Evolutionary conservation across 23 tunicate species (phyloP).

Genomic region (Pegea sp.): DNA sequence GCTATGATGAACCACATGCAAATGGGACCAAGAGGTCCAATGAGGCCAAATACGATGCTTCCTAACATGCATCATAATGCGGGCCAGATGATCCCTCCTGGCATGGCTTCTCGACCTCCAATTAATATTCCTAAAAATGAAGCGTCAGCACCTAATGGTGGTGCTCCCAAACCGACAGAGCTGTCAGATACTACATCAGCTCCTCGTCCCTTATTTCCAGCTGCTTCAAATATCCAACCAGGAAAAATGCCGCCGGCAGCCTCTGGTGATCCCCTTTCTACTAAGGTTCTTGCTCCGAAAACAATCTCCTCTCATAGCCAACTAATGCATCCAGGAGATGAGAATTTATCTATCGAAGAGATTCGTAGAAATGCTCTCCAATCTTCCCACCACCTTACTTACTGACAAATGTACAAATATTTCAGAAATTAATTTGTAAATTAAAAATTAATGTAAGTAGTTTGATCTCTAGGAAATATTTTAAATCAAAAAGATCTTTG

Average conservation of each 20-base stretch:
- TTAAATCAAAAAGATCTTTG: no score
- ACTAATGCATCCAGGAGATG: slow-evolving; percentile 87
- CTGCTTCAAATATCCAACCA: slow-evolving; percentile 62
- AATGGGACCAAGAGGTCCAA: slow-evolving; percentile 29
- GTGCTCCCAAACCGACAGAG: not conserved
- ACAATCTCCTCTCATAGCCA: slow-evolving; percentile 35
- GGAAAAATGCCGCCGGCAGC: slow-evolving; percentile 3
- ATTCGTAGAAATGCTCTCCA: no score
- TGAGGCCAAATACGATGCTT: slow-evolving; percentile 1
- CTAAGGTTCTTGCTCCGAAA: slow-evolving; percentile 12
- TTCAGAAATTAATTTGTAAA: no score
- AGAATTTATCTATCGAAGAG: slow-evolving; percentile 65
- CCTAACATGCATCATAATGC: slow-evolving; percentile 3
- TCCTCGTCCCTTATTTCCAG: slow-evolving; percentile 88
- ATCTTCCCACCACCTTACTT: no score
- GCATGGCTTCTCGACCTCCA: slow-evolving; percentile 1
- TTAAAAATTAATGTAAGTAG: no score
- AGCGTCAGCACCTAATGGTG: slow-evolving; percentile 4
- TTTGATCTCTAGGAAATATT: no score
- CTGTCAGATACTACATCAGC: slow-evolving; percentile 1
- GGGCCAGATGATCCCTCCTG: not conserved
- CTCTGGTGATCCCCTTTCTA: slow-evolving; percentile 2
- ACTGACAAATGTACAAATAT: no score
- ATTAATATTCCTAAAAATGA: slow-evolving; percentile 1
- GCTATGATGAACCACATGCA: slow-evolving; percentile 18